Percentiles rank a stretch among this genome's conserved stretches.
Conservation (phyloP, 2,797 vertebrate genomes). For the Coreius guichenoti region DNA sequence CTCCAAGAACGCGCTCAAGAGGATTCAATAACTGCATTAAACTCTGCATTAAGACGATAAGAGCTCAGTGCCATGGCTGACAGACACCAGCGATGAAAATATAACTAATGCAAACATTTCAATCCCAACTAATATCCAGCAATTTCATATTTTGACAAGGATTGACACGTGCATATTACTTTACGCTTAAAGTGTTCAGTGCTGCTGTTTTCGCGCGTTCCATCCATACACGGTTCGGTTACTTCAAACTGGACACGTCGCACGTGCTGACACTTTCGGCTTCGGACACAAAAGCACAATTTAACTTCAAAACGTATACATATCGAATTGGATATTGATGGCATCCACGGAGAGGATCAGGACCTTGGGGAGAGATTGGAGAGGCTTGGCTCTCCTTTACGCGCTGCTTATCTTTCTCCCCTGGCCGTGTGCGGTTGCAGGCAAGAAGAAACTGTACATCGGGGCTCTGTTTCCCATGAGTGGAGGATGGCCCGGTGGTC, state of each 20-base stretch:
- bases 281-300: background rate
- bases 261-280: background rate
- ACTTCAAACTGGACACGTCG: background rate
- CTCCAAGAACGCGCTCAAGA: background rate
- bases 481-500: constrained; percentile 92
- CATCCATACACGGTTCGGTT: background rate
- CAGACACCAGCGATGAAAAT: background rate
- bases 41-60: background rate
- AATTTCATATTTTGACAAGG: background rate
- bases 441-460: constrained; percentile 92
- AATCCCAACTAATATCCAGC: background rate
- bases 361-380: constrained; percentile 31
- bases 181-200: background rate
- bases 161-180: background rate
- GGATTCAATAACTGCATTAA: background rate
- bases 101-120: background rate
- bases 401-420: constrained; percentile 67
- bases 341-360: constrained; percentile 12
- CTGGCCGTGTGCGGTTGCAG: constrained; percentile 77
- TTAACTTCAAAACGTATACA: background rate
- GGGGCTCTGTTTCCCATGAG: constrained; percentile 95
- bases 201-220: background rate
- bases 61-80: background rate
- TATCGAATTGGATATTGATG: background rate
- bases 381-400: constrained; percentile 60